Conservation (phyloP, 2,888 invertebrate genomes). For the Yponomeuta malinellus region DNA sequence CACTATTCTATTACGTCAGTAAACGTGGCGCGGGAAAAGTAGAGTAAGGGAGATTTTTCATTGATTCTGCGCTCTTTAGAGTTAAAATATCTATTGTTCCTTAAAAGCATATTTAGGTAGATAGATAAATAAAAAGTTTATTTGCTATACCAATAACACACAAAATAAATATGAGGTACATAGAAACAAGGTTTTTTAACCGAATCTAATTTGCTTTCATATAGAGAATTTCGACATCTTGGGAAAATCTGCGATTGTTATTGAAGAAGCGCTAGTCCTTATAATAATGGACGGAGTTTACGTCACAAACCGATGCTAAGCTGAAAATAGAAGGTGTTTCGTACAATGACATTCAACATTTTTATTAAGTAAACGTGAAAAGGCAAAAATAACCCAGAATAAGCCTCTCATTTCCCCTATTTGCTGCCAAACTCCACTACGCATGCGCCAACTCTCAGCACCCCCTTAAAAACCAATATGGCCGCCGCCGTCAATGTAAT, state of each 20-base stretch:
- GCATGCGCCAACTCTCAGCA: slow-evolving; percentile 53
- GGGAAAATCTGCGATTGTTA: no score
- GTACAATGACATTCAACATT: background rate
- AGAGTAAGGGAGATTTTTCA: background rate
- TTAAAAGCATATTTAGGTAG: no score
- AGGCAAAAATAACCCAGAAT: slow-evolving; percentile 3
- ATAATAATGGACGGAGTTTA: background rate
- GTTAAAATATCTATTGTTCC: no score
- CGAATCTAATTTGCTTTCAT: no score
- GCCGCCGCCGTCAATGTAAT: slow-evolving; percentile 63
- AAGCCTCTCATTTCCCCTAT: slow-evolving; percentile 12
- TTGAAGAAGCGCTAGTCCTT: no score
- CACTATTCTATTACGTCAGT: slow-evolving; percentile 7
- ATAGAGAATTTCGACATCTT: no score
- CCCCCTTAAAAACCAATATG: slow-evolving; percentile 66
- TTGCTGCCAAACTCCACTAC: slow-evolving; percentile 24
- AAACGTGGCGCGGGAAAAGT: background rate
- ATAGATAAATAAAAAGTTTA: no score
- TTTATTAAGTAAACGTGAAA: background rate
- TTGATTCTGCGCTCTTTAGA: background rate
- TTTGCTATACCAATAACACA: no score
- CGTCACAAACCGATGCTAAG: background rate
- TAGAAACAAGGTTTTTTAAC: no score
- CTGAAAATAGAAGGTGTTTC: background rate
- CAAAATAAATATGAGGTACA: no score